Conservation (phyloP, 1,140 invertebrate genomes). For the Meloidogyne floridensis region DNA sequence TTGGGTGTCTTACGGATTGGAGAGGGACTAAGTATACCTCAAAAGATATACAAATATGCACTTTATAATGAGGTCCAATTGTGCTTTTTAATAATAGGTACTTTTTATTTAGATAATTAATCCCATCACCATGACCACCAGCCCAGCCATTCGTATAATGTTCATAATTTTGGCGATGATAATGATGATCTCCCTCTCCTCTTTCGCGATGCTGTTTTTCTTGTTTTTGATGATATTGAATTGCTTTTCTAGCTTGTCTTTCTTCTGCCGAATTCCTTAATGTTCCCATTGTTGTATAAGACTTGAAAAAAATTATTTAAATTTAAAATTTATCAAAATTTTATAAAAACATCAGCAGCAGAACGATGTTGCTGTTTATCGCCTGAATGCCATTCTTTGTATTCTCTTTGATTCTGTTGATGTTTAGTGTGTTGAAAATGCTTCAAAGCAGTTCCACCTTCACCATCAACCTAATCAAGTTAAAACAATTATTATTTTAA, state of each 20-base stretch:
- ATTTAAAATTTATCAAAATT: neutral
- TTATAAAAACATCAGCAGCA: conserved; percentile 1
- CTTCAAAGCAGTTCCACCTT: neutral
- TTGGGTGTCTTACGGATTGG: too few species aligned
- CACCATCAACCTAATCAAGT: neutral
- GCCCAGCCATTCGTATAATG: neutral
- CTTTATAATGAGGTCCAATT: too few species aligned
- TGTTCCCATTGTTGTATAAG: conserved; percentile 6
- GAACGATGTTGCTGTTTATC: conserved; percentile 8
- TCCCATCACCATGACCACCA: neutral
- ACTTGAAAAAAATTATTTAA: neutral
- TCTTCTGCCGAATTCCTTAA: conserved; percentile 1
- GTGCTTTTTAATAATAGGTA: neutral
- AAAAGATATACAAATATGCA: too few species aligned
- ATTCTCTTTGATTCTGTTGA: conserved; percentile 1
- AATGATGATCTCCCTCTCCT: neutral
- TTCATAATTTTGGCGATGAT: neutral
- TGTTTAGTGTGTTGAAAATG: conserved; percentile 9
- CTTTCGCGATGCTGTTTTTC: too few species aligned
- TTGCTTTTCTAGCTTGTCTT: neutral
- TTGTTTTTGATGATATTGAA: conserved; percentile 3
- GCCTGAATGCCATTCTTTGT: neutral
- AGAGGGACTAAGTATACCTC: too few species aligned
- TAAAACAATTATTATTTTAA: too few species aligned
- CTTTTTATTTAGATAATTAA: neutral